Evolutionary conservation across 2,113 vertebrate genomes (phyloP).

Genomic region (Lepidothrix coronata): DNA sequence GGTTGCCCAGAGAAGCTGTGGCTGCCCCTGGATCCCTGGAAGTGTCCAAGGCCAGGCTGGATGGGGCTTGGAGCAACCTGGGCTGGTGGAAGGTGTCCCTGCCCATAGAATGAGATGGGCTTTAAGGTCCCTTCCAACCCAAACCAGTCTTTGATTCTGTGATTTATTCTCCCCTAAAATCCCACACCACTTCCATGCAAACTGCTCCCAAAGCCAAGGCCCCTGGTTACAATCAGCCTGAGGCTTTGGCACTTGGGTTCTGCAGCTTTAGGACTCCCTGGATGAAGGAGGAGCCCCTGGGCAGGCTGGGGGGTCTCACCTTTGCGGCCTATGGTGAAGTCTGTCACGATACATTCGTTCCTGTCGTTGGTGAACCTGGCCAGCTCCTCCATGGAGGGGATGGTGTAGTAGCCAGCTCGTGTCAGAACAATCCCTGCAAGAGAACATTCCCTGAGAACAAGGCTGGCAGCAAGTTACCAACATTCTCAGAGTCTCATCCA

Average conservation of each 20-base stretch:
- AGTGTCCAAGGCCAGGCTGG: neutral
- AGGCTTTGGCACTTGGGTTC: rapidly evolving
- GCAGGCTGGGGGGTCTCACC: slow-evolving; percentile 58
- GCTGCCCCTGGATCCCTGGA: neutral
- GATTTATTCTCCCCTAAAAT: neutral
- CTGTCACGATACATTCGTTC: slow-evolving; percentile 86
- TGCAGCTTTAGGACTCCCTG: rapidly evolving
- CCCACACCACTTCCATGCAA: rapidly evolving
- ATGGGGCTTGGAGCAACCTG: neutral
- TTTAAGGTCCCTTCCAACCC: neutral
- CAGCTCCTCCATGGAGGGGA: slow-evolving; percentile 91
- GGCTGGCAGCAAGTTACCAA: rapidly evolving
- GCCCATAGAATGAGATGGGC: neutral
- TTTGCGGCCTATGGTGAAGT: slow-evolving; percentile 92
- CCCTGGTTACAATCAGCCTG: rapidly evolving
- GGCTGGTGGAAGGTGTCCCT: neutral
- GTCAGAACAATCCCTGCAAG: slow-evolving; percentile 84
- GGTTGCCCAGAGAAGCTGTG: neutral
- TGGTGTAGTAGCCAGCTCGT: slow-evolving; percentile 91
- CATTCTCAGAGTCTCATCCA: neutral
- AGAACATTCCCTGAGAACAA: neutral
- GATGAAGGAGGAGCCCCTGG: rapidly evolving
- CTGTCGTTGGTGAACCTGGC: slow-evolving; percentile 81
- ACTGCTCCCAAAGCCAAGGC: rapidly evolving
- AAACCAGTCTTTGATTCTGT: neutral